phyloP scores from a whole-genome alignment of 2,888 invertebrate species.

The Scaptomyza reducta region DNA sequence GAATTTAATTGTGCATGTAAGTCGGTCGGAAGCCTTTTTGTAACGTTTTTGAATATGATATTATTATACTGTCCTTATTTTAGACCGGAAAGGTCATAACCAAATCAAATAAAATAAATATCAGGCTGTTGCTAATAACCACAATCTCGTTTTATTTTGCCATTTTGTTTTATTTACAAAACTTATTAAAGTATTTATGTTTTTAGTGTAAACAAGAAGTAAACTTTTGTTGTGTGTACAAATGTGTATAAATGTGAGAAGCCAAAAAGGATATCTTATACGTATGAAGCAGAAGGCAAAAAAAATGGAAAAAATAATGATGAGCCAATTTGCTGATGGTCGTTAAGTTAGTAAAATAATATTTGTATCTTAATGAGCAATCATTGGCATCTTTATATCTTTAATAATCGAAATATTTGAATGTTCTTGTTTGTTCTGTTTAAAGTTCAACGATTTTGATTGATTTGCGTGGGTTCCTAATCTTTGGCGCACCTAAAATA shows the following conservation, averaged over 20 bases:
- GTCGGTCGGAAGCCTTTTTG: background rate
- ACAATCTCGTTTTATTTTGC: background rate
- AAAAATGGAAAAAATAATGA: background rate
- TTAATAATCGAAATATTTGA: background rate
- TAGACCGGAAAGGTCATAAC: background rate
- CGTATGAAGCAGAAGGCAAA: too few species aligned
- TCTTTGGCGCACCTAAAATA: slow-evolving; percentile 4
- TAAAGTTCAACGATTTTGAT: slow-evolving; percentile 10
- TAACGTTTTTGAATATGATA: background rate
- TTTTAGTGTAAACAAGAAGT: background rate
- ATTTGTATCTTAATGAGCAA: background rate
- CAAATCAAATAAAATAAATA: slow-evolving; percentile 6
- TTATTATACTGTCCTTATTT: background rate
- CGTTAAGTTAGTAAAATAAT: background rate
- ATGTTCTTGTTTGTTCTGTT: background rate
- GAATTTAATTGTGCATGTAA: background rate
- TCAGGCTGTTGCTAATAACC: background rate
- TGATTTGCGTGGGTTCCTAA: slow-evolving; percentile 7
- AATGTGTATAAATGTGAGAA: background rate
- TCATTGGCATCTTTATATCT: background rate
- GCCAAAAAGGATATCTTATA: background rate
- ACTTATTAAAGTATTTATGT: slow-evolving; percentile 2
- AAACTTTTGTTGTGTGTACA: background rate
- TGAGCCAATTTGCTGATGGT: background rate
- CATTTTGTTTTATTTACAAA: slow-evolving; percentile 1